Percentiles rank a stretch among this genome's conserved stretches.
These are phyloP conservation scores for Heliconius cydno DNA, from an alignment of 2,888 invertebrate species.

Conservation along the genomic window DNA sequence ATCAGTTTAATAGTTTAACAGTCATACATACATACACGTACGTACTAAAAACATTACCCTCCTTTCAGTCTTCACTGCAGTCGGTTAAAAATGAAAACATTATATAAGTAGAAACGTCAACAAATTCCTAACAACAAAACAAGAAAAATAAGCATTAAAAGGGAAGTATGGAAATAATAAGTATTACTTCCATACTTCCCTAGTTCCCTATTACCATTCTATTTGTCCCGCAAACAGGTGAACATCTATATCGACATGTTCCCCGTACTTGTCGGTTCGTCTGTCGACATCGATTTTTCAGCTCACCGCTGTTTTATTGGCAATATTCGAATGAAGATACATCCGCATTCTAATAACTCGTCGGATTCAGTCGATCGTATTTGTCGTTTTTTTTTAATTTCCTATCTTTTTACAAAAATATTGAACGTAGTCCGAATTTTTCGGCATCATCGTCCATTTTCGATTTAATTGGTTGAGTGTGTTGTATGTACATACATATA, in stretches of 20 bases:
- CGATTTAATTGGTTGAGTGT: neutral
- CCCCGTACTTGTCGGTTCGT: slow-evolving; percentile 58
- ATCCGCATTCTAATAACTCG: slow-evolving; percentile 44
- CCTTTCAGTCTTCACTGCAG: no score
- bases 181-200: neutral
- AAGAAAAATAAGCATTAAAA: neutral
- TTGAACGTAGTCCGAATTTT: neutral
- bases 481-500: neutral
- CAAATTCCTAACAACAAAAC: neutral
- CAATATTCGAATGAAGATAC: slow-evolving; percentile 73
- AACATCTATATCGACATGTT: slow-evolving; percentile 34
- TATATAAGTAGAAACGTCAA: neutral
- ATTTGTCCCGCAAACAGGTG: slow-evolving; percentile 37
- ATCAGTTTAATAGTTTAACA: no score
- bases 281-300: slow-evolving; percentile 83
- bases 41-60: no score
- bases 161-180: neutral
- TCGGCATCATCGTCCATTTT: neutral
- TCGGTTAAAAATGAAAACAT: neutral
- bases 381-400: slow-evolving; percentile 25
- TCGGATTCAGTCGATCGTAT: slow-evolving; percentile 32
- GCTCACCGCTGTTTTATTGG: slow-evolving; percentile 81
- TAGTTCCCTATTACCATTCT: slow-evolving; percentile 8
- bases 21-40: no score
- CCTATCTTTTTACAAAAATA: slow-evolving; percentile 1